Conservation (phyloP, 2,113 vertebrate species). For the Oreamnos americanus region DNA sequence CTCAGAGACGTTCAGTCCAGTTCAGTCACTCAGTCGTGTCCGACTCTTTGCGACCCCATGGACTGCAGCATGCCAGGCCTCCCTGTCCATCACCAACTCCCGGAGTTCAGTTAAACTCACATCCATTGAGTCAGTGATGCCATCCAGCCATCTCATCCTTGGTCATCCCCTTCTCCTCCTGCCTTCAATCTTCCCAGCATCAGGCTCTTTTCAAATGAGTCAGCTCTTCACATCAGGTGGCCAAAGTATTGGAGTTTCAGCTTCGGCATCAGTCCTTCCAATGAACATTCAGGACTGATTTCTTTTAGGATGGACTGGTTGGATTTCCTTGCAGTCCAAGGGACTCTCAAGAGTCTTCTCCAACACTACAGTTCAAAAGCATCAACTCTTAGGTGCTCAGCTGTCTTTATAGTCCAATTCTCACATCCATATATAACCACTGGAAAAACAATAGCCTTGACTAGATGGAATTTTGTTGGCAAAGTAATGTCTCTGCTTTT, state of each 20-base stretch:
- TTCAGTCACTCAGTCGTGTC: background rate
- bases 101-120: background rate
- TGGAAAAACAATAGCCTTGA: background rate
- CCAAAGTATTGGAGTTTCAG: background rate
- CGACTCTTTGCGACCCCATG: fast-evolving
- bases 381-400: background rate
- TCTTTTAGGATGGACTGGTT: background rate
- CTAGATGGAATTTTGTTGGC: background rate
- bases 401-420: background rate
- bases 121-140: background rate
- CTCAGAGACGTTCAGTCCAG: background rate
- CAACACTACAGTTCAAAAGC: background rate
- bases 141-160: background rate
- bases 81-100: background rate
- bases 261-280: background rate
- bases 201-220: background rate
- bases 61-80: background rate
- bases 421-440: background rate
- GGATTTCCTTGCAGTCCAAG: background rate
- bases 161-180: background rate
- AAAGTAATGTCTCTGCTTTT: background rate
- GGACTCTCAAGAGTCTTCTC: background rate
- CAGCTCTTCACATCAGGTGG: background rate
- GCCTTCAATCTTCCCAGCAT: background rate
- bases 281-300: background rate